phyloP scores from a whole-genome alignment of 2,797 vertebrate genomes.

The Ctenosaura bakeri region DNA sequence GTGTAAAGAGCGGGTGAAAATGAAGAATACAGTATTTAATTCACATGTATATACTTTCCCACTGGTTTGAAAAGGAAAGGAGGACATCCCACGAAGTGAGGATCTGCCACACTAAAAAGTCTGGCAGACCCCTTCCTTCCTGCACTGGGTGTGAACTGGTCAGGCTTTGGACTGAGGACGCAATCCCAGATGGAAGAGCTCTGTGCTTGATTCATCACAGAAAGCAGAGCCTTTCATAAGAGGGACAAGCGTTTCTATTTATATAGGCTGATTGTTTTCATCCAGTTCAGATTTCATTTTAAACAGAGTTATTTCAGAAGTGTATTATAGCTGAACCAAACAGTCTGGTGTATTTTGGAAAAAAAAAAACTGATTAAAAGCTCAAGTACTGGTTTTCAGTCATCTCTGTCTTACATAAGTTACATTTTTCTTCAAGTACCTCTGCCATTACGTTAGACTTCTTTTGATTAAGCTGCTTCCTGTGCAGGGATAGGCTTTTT shows the following conservation, averaged over 20 bases:
- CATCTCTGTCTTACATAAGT: background rate
- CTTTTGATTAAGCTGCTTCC: background rate
- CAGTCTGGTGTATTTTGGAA: no score
- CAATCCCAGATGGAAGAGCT: background rate
- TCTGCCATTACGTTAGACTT: background rate
- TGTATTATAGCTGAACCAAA: background rate
- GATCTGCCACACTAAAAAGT: no score
- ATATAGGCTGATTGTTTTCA: background rate
- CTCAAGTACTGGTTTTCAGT: background rate
- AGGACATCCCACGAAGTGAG: background rate
- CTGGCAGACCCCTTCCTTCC: no score
- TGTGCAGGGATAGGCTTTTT: background rate
- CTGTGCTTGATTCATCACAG: no score
- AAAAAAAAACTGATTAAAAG: background rate
- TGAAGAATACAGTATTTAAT: no score
- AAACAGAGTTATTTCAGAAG: background rate
- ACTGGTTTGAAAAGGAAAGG: no score
- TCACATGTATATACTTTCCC: no score
- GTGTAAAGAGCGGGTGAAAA: no score
- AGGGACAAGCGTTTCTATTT: background rate
- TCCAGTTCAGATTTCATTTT: background rate
- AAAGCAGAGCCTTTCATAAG: background rate
- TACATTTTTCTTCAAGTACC: background rate
- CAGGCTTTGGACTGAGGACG: background rate
- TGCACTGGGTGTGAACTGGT: background rate